Evolutionary conservation across 1,140 invertebrate species (phyloP).

Genomic region (Brachionus manjavacas): DNA sequence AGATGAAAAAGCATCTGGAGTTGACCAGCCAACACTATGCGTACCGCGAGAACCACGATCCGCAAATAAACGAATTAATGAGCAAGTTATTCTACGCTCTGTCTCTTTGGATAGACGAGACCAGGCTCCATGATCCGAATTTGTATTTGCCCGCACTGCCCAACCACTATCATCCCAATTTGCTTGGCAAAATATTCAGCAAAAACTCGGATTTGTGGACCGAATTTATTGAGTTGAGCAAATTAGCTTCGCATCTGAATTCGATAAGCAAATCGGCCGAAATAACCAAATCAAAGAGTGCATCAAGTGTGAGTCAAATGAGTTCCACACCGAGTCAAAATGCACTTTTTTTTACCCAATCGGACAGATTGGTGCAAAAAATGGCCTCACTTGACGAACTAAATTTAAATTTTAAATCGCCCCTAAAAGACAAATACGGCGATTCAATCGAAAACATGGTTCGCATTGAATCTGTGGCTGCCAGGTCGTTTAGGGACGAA

Average conservation of each 20-base stretch:
- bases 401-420: background rate
- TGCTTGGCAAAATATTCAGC: constrained; percentile 44
- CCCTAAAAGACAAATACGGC: constrained; percentile 36
- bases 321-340: background rate
- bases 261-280: background rate
- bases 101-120: constrained; percentile 72
- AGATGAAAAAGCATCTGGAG: constrained; percentile 67
- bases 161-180: constrained; percentile 59
- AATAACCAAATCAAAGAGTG: background rate
- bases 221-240: background rate
- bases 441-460: constrained; percentile 33
- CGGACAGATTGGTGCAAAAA: constrained; percentile 10
- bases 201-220: background rate
- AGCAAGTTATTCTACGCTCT: constrained; percentile 58
- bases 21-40: constrained; percentile 65
- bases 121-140: constrained; percentile 66
- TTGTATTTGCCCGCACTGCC: constrained; percentile 70
- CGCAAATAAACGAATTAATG: constrained; percentile 9
- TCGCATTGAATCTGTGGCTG: background rate
- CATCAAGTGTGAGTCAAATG: background rate
- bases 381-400: background rate
- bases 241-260: background rate
- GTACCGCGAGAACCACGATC: background rate
- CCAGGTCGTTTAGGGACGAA: background rate
- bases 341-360: background rate